These are phyloP conservation scores for Festucalex cinctus DNA, from an alignment of 2,113 vertebrate species.

Conservation along the genomic window DNA sequence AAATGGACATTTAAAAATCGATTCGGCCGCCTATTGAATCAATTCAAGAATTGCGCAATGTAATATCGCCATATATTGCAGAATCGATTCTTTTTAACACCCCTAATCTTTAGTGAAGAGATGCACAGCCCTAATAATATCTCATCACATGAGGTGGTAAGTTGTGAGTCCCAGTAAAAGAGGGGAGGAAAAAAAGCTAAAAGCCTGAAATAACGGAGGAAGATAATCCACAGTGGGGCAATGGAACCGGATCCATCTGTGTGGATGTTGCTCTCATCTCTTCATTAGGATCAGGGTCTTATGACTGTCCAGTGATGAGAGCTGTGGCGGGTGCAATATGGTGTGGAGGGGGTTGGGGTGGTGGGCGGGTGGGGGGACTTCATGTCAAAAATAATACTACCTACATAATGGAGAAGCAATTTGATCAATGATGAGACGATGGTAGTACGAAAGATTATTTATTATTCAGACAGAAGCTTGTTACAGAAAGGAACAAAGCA, in stretches of 20 bases:
- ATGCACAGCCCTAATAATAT: constrained; percentile 11
- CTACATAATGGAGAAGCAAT: neutral
- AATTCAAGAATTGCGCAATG: too few relatives aligned
- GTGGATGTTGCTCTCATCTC: constrained; percentile 71
- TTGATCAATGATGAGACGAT: neutral
- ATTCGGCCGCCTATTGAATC: too few relatives aligned
- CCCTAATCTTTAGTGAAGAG: too few relatives aligned
- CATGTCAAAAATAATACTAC: constrained; percentile 4
- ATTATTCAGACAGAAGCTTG: constrained; percentile 11
- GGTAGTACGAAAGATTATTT: too few relatives aligned
- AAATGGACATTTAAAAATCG: too few relatives aligned
- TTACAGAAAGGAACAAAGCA: constrained; percentile 38
- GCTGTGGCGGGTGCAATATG: constrained; percentile 32
- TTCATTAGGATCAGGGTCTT: constrained; percentile 58
- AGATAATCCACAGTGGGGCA: constrained; percentile 36
- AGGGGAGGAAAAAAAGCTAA: constrained; percentile 13
- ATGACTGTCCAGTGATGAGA: constrained; percentile 59
- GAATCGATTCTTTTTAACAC: too few relatives aligned
- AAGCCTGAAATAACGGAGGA: constrained; percentile 44
- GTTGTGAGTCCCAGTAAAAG: constrained; percentile 29
- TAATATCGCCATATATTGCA: too few relatives aligned
- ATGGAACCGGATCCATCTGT: constrained; percentile 70
- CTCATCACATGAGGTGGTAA: constrained; percentile 46
- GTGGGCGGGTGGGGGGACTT: neutral
- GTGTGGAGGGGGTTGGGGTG: neutral